phyloP scores from a whole-genome alignment of 1,140 invertebrate species.

The Stegodyphus mimosarum region DNA sequence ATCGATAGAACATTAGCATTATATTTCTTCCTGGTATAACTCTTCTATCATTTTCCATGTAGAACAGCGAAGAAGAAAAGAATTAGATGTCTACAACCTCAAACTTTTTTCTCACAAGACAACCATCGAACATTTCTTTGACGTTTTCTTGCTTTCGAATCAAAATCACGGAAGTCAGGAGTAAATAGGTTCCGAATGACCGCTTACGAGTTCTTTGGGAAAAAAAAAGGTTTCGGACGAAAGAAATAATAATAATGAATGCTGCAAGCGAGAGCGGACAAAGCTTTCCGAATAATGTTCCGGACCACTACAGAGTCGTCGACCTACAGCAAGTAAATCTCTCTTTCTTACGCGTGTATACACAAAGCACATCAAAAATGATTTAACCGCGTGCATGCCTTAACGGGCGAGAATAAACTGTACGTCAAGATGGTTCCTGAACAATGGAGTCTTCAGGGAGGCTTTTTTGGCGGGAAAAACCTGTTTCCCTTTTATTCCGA shows the following conservation, averaged over 20 bases:
- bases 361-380: conserved; percentile 43
- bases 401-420: not conserved
- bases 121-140: no score
- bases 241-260: not conserved
- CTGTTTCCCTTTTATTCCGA: not conserved
- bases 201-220: not conserved
- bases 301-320: conserved; percentile 26
- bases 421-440: not conserved
- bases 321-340: conserved; percentile 27
- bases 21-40: no score
- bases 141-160: not conserved
- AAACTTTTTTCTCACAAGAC: no score
- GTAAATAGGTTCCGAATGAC: conserved; percentile 43
- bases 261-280: not conserved
- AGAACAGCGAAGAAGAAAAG: no score
- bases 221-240: conserved; percentile 10
- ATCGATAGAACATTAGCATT: no score
- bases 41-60: no score
- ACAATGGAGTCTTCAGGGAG: not conserved
- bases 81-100: no score
- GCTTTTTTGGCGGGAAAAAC: not conserved
- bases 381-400: conserved; percentile 24
- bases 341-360: conserved; percentile 6
- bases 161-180: conserved; percentile 28
- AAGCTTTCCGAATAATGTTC: conserved; percentile 1